Percentiles rank a stretch among this genome's conserved stretches.
Conservation (phyloP, 2,797 vertebrate genomes). For the Hozukius guyotensis region DNA sequence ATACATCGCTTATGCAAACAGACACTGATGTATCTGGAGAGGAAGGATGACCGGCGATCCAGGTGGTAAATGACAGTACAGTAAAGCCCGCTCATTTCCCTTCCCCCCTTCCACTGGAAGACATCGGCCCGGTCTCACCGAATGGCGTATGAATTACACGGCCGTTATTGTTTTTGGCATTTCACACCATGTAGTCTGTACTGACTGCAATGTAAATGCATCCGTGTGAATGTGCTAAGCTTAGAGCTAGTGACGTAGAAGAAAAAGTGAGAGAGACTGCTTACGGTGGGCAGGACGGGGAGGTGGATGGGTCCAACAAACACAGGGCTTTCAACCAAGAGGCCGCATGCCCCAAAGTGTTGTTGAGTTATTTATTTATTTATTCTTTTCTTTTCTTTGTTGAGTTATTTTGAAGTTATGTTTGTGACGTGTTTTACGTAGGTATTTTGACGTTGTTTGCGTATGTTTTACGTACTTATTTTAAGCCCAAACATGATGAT, state of each 20-base stretch:
- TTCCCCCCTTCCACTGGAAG: not conserved
- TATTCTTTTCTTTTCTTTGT: too few species aligned
- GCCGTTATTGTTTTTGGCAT: not conserved
- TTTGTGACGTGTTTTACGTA: not conserved
- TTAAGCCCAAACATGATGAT: too few species aligned
- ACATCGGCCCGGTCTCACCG: rapidly evolving
- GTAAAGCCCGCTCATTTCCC: not conserved
- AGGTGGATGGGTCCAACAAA: not conserved
- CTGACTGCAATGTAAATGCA: not conserved
- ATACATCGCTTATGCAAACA: not conserved
- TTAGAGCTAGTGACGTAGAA: not conserved
- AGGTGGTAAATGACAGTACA: not conserved
- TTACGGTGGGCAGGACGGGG: not conserved
- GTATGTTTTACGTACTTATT: not conserved
- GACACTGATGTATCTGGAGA: not conserved
- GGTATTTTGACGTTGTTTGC: not conserved
- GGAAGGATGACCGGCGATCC: not conserved
- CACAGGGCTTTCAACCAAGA: not conserved
- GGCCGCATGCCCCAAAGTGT: not conserved
- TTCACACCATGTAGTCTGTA: not conserved
- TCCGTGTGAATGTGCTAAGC: not conserved
- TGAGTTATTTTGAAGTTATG: too few species aligned
- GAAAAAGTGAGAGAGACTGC: not conserved
- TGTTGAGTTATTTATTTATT: not conserved
- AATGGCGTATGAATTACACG: not conserved